Base-by-base conservation (phyloP, 2,797 vertebrate species). In the Schizopygopsis pylzovi region DNA sequence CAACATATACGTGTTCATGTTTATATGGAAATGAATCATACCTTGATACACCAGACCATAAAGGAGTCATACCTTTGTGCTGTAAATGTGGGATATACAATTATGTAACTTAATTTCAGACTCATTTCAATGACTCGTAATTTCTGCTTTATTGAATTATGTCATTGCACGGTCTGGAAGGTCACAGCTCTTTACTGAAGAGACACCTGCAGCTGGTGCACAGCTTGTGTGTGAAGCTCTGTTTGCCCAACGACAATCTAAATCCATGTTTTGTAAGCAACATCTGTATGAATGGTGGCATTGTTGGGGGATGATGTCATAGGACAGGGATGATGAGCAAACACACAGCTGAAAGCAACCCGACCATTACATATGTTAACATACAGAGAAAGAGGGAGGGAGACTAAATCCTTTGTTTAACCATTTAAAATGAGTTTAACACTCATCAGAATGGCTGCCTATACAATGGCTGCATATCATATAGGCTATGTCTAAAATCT, bases 301-400 rank as follows among this genome's bases (percentile, higher is more conserved):
- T 99, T 99, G 98, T 99, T 94, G 89, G 91, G 81, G 93, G 95
- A 93, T 98, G 97, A 99, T 97, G 97, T 99, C 97, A 99, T 95
- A 89, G 91, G 93, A 96, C 94, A 94, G 95, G 93, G 96, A 96
- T 94, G 95, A 96, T 97, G 96, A 98, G 95, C 96, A 97, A 97
- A 96, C 96, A 92, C 95, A 91, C 97, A 97, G 97, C 97, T 98
- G 97, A 98, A 96, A 95, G 94, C 94, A 95, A 59, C 68, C 83
- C 47, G 37, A 82, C 10, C 59, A 80, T 59, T 68, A 76, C 77
- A 81, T 41, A 67, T 77, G 63, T 70, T 70, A 82, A 79, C 73
- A 78, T 72, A 79, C 75, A 79, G 25, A 79, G 63, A 43, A 37
- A 82, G 49, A 43, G 45, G 22, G 47, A 59, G 28, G 37, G 75